Evolutionary conservation across 2,888 invertebrate genomes (phyloP), one percentile per base, ranked within the genome.

Genomic region (Stenichneumon culpator): DNA sequence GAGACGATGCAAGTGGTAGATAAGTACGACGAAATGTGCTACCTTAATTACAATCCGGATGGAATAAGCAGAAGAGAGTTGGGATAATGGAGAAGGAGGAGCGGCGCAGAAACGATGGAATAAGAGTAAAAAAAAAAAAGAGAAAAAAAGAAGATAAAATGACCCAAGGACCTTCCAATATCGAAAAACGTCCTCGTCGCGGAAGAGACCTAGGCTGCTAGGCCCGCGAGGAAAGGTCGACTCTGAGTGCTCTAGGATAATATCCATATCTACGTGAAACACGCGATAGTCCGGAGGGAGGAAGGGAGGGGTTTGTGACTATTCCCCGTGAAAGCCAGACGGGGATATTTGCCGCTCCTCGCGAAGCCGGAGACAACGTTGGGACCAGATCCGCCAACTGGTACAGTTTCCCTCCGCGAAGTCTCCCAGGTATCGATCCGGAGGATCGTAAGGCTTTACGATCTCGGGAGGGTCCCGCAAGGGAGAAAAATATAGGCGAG

Each of bases 371-470:
- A 60, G 73, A 73, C 52, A 50, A 83, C 32, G 74, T 32, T 67
- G 32, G 32, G 36, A 67, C 44, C 3, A 22, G 50, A 11, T 11
- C 28, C 32, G 50, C 11, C 5, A 16, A n/a, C 57, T 22, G 36
- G 74, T 63, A 72, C 69, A 69, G 60, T 60, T 70, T 70, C 50
- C 75, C 57, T 36, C 65, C 60, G 14, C 60, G 60, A 25, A 77
- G 68, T 77, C 44, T 70, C 72, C 57, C 68, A n/a, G 36, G 63
- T 83, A 86, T 86, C 84, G 83, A 84, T 82, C 83, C 72, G 47
- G 28, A 83, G 73, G 86, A 87, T 84, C 86, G 86, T 83, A 78
- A 84, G 79, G 77, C 67, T 84, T 88, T 87, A 87, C 83, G 73
- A 83, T 65, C 84, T 79, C 67, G 32, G 28, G 63, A n/a, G 72